phyloP scores from a whole-genome alignment of 2,888 invertebrate species.

The Choreutis nemorana region DNA sequence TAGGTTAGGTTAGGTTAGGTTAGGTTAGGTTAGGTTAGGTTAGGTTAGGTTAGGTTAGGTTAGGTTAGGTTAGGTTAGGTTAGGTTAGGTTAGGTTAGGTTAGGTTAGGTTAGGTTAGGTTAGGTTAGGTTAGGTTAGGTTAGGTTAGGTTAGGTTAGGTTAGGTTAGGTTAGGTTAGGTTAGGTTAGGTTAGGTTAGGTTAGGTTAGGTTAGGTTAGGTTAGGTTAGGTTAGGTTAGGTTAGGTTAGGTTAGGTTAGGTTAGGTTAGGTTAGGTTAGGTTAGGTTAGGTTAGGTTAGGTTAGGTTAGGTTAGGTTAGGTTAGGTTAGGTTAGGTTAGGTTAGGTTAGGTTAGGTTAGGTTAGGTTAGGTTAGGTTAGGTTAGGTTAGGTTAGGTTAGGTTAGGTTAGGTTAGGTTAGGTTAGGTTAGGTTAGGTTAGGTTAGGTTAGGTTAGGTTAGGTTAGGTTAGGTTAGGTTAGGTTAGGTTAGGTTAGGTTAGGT shows the following conservation, averaged over 20 bases:
- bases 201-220: conserved; percentile 11
- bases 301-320: conserved; percentile 12
- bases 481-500: too few relatives aligned
- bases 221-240: conserved; percentile 12
- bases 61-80: conserved; percentile 4
- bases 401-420: conserved; percentile 10
- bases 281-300: conserved; percentile 11
- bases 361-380: conserved; percentile 10
- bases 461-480: too few relatives aligned
- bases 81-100: conserved; percentile 4
- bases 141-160: conserved; percentile 8
- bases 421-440: too few relatives aligned
- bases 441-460: too few relatives aligned
- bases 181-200: conserved; percentile 11
- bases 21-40: conserved; percentile 11
- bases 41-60: conserved; percentile 1
- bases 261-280: conserved; percentile 10
- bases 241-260: conserved; percentile 12
- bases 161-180: conserved; percentile 10
- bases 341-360: conserved; percentile 12
- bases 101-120: conserved; percentile 1
- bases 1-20: conserved; percentile 13
- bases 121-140: conserved; percentile 4
- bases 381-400: conserved; percentile 9
- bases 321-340: conserved; percentile 12